phyloP scores from a whole-genome alignment of 2,113 vertebrate species.

The Acrocephalus kingi region DNA sequence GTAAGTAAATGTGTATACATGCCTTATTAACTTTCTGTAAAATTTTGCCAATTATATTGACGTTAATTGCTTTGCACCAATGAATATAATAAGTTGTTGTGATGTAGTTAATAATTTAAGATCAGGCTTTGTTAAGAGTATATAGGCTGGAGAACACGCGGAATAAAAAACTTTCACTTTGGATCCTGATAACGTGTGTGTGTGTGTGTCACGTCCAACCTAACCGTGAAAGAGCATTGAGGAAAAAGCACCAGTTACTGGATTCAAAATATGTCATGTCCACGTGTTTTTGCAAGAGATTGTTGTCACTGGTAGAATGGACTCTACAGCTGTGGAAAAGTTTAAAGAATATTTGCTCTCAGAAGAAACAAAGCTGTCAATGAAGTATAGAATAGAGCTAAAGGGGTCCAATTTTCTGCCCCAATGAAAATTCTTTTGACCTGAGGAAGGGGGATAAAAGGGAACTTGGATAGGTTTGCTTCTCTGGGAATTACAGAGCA shows the following conservation, averaged over 20 bases:
- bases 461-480: neutral
- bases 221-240: neutral
- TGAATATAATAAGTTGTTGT: too few relatives aligned
- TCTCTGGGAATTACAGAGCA: neutral
- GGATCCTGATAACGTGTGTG: too few relatives aligned
- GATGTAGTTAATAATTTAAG: too few relatives aligned
- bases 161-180: too few relatives aligned
- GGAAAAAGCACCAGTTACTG: neutral
- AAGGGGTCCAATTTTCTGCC: neutral
- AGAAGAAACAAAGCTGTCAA: neutral
- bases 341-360: constrained; percentile 3
- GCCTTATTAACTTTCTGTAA: too few relatives aligned
- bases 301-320: neutral
- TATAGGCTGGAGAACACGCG: too few relatives aligned
- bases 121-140: too few relatives aligned
- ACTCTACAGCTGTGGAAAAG: neutral
- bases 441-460: neutral
- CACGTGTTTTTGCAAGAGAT: neutral
- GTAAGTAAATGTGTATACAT: too few relatives aligned
- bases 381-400: neutral
- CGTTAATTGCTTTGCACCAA: too few relatives aligned
- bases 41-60: too few relatives aligned
- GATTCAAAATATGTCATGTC: neutral
- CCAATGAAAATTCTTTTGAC: neutral
- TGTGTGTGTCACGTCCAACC: too few relatives aligned